These are phyloP conservation scores for Rhyacichthys aspro DNA, from an alignment of 2,797 vertebrate genomes.

Conservation along the genomic window DNA sequence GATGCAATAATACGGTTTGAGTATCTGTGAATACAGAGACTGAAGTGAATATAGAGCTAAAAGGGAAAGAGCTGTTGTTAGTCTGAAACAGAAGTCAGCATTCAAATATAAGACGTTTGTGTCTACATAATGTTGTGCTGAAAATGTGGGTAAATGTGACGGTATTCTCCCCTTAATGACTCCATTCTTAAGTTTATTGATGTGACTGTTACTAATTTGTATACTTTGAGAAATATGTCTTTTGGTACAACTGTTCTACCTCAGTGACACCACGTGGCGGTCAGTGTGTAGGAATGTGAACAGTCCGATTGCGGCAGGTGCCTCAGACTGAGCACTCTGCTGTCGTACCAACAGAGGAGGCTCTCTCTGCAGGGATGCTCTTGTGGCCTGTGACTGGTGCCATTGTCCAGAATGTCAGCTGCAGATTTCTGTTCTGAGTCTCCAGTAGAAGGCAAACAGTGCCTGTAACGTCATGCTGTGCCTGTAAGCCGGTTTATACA, in stretches of 20 bases:
- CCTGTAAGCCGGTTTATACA: conserved; percentile 75
- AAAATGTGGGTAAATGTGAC: conserved; percentile 77
- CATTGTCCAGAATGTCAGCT: conserved; percentile 84
- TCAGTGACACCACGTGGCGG: conserved; percentile 79
- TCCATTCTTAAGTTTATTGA: conserved; percentile 77
- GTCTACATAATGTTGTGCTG: conserved; percentile 72
- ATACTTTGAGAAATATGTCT: conserved; percentile 76
- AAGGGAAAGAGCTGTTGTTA: conserved; percentile 63
- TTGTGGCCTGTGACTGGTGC: conserved; percentile 73
- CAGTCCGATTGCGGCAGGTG: conserved; percentile 22
- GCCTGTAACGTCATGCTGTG: conserved; percentile 84
- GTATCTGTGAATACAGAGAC: conserved; percentile 53
- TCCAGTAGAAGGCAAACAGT: conserved; percentile 81
- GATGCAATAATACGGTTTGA: conserved; percentile 61
- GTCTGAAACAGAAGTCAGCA: conserved; percentile 58
- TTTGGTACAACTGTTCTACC: conserved; percentile 87
- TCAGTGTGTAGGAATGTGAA: conserved; percentile 73
- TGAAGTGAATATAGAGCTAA: conserved; percentile 55
- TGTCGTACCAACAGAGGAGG: conserved; percentile 56
- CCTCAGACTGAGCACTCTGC: too few species aligned
- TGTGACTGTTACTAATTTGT: conserved; percentile 85
- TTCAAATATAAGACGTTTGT: conserved; percentile 70
- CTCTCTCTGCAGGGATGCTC: conserved; percentile 60
- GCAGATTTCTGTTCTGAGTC: conserved; percentile 66
- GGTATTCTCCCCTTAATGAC: conserved; percentile 51